Base-by-base conservation (phyloP, 2,797 vertebrate genomes). In the Xenops minutus region DNA sequence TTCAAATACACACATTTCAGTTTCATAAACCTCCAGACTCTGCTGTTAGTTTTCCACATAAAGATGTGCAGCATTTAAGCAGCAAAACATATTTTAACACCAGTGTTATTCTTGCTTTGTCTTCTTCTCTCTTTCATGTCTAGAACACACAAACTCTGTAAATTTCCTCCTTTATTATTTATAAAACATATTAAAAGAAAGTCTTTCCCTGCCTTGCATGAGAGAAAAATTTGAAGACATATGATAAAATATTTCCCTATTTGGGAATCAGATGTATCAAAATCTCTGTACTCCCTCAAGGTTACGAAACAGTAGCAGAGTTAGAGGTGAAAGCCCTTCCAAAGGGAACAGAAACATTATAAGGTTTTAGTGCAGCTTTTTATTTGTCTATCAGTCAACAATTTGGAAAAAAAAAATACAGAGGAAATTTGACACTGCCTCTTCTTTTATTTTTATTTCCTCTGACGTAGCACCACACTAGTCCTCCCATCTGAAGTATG, bases 401-500 rank as follows among this genome's bases (percentile, higher is more conserved):
- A 30, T 36, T 61, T 3, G 29, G 24, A 17, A 41, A 61, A 56
- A 39, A 39, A 10, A 88, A 83, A n/a, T 4, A 34, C 11, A 44
- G 15, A 29, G 2, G 6, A 88, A 80, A 49, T 55, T 34, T 86
- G 29, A 29, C 7, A 26, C 5, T 68, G 3, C 22, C 5, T 39
- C 12, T 58, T 29, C 9, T 30, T 52, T 52, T 54, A 0, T 18
- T 43, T 51, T 21, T 41, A 66, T 61, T 54, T 2, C 2, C 12
- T 16, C 9, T 0, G 1, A 71, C 49, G 6, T 43, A 78, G 2
- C 7, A 15, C 21, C 22, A 12, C 20, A 12, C 1, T 8, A 14
- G 4, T 61, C 67, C 12, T 78, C 24, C 17, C 43, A 49, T 49
- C 16, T 54, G 14, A 90, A 54, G 8, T 3, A 14, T 26, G 3